phyloP scores from a whole-genome alignment of 2,888 invertebrate species.

The Taenaris catops region DNA sequence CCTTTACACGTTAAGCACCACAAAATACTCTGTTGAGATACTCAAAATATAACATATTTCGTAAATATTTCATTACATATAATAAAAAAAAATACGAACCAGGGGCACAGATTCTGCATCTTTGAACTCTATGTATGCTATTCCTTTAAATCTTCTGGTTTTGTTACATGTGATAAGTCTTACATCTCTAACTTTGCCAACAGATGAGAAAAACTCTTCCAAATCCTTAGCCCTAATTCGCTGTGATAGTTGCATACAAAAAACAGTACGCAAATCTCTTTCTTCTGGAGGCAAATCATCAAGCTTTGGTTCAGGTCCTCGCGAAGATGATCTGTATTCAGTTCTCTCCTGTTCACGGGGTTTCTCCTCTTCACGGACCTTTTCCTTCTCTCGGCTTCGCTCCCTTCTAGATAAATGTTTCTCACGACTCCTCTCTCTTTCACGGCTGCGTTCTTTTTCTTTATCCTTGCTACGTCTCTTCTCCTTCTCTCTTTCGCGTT shows the following conservation, averaged over 20 bases:
- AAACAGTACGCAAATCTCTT: slow-evolving; percentile 98
- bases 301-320: slow-evolving; percentile 79
- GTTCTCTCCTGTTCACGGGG: slow-evolving; percentile 42
- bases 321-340: slow-evolving; percentile 64
- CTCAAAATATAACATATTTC: too few relatives aligned
- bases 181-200: slow-evolving; percentile 99
- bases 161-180: slow-evolving; percentile 99
- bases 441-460: slow-evolving; percentile 42
- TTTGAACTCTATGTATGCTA: slow-evolving; percentile 99
- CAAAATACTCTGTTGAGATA: too few relatives aligned
- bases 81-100: slow-evolving; percentile 67
- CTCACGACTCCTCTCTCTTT: slow-evolving; percentile 41
- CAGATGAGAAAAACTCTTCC: slow-evolving; percentile 99
- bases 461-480: slow-evolving; percentile 39
- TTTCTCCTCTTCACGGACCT: slow-evolving; percentile 50
- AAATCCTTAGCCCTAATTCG: slow-evolving; percentile 95
- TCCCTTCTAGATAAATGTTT: slow-evolving; percentile 28
- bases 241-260: slow-evolving; percentile 98
- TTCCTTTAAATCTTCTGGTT: slow-evolving; percentile 98
- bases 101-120: slow-evolving; percentile 98
- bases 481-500: slow-evolving; percentile 31
- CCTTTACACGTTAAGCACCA: too few relatives aligned
- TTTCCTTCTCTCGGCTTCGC: slow-evolving; percentile 38
- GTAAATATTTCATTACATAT: too few relatives aligned
- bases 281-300: slow-evolving; percentile 96